Evolutionary conservation across 2,888 invertebrate species (phyloP).

Genomic region (Aphidoletes aphidimyza): DNA sequence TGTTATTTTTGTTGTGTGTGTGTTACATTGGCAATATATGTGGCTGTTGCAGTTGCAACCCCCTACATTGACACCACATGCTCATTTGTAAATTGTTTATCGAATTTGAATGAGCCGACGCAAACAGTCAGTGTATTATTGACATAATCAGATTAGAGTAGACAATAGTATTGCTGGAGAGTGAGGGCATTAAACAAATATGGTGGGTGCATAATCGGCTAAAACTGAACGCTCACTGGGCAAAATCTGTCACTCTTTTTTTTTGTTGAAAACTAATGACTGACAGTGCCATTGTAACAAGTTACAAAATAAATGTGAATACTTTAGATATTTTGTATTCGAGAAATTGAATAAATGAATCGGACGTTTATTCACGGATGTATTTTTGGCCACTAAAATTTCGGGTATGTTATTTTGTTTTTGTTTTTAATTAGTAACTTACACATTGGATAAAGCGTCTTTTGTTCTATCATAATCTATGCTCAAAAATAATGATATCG

Average conservation of each 20-base stretch:
- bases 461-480: conserved; percentile 29
- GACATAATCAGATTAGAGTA: conserved; percentile 50
- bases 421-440: too few species aligned
- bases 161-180: background rate
- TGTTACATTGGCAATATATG: background rate
- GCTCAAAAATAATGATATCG: too few species aligned
- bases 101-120: conserved; percentile 2
- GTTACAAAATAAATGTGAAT: too few species aligned
- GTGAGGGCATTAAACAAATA: background rate
- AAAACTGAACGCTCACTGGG: background rate
- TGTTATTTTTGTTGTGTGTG: background rate
- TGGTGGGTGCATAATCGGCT: background rate
- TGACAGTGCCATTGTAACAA: background rate
- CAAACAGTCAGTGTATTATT: conserved; percentile 25
- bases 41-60: background rate
- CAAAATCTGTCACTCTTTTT: background rate
- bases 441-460: conserved; percentile 43
- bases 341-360: too few species aligned
- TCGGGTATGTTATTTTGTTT: background rate
- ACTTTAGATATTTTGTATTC: too few species aligned
- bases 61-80: conserved; percentile 5
- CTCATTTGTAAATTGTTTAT: conserved; percentile 43
- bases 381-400: background rate
- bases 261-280: background rate
- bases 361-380: too few species aligned